Conservation (phyloP, 92 coral and sea anemone species). For the Parazoanthus atlanticus region DNA sequence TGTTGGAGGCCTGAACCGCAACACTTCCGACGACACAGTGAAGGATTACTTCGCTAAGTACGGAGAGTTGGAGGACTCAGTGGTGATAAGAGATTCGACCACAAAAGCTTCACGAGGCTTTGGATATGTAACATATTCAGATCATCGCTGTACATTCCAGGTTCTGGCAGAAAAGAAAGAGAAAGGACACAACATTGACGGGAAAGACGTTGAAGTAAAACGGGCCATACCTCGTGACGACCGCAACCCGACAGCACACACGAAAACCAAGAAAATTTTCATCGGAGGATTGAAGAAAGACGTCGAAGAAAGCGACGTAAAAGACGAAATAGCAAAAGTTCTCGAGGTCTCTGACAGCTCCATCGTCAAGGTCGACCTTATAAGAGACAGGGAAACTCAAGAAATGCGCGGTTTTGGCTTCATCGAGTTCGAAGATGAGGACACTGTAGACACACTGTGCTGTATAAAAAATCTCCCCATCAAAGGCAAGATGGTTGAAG, state of each 20-base stretch:
- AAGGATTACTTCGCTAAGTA: constrained; percentile 73
- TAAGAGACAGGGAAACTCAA: constrained; percentile 62
- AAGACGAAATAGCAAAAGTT: constrained; percentile 49
- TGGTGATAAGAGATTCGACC: constrained; percentile 63
- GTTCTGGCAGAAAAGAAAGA: constrained; percentile 67
- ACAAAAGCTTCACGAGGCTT: constrained; percentile 83
- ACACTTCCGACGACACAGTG: constrained; percentile 71
- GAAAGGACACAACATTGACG: constrained; percentile 70
- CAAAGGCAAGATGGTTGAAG: constrained; percentile 73
- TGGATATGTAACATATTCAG: constrained; percentile 86
- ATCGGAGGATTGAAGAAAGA: constrained; percentile 85
- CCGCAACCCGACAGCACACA: constrained; percentile 65
- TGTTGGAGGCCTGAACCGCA: constrained; percentile 87
- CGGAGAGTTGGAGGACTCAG: constrained; percentile 77
- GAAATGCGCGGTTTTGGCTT: constrained; percentile 77
- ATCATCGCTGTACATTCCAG: constrained; percentile 54
- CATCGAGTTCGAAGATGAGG: constrained; percentile 79
- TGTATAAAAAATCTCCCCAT: constrained; percentile 73
- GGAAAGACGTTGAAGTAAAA: constrained; percentile 89
- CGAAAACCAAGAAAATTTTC: constrained; percentile 87
- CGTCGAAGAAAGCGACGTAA: constrained; percentile 71
- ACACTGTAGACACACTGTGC: constrained; percentile 75
- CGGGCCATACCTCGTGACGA: constrained; percentile 97
- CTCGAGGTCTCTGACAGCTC: constrained; percentile 49
- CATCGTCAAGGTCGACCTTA: constrained; percentile 53